These are phyloP conservation scores for Allygus modestus DNA, from an alignment of 2,888 invertebrate species.

Conservation along the genomic window DNA sequence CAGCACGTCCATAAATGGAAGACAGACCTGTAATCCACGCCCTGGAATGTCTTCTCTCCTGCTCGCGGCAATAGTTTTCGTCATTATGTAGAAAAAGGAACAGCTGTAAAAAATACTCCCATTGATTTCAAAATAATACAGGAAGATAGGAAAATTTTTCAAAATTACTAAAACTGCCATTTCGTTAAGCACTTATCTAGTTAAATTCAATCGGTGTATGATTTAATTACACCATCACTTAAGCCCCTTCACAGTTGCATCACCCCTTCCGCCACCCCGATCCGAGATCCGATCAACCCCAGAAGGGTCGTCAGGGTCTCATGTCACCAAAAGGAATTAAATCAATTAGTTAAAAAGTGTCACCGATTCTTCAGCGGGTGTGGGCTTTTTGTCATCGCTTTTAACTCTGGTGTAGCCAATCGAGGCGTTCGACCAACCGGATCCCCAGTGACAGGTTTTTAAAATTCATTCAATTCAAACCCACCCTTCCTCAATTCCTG, in stretches of 20 bases:
- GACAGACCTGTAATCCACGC: no score
- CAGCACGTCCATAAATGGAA: no score
- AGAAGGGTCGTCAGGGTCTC: constrained; percentile 9
- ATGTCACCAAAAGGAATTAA: constrained; percentile 38
- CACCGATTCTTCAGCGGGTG: constrained; percentile 9
- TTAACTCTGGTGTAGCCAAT: constrained; percentile 23
- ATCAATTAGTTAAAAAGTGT: constrained; percentile 56
- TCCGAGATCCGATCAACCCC: background rate
- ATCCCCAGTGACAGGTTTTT: constrained; percentile 56
- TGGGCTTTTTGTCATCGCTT: background rate
- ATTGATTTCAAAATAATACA: no score
- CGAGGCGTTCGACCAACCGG: background rate
- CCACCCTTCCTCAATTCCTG: constrained; percentile 62
- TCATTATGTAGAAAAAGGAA: no score
- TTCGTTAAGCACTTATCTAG: no score
- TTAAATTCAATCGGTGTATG: background rate
- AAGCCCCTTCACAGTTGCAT: background rate
- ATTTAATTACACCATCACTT: background rate
- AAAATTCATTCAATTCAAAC: constrained; percentile 60
- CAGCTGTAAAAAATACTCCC: no score
- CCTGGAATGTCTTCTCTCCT: no score
- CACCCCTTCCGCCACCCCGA: background rate
- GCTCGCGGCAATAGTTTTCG: no score
- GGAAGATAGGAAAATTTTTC: no score
- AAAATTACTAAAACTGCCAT: no score